Conservation (phyloP, 2,113 vertebrate genomes). For the Myrmecobius fasciatus region DNA sequence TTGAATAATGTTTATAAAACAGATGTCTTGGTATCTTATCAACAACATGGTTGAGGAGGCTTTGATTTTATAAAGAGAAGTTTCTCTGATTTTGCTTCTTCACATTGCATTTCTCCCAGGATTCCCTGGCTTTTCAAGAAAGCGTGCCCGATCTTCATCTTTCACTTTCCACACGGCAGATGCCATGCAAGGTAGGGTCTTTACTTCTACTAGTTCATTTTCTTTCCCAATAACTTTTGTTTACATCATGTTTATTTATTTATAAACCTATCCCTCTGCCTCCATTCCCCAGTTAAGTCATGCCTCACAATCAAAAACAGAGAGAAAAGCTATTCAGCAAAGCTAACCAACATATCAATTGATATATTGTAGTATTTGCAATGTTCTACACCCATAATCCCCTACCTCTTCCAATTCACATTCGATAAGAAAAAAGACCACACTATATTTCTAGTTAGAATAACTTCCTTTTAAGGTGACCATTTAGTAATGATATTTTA, state of each 20-base stretch:
- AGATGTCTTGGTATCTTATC: neutral
- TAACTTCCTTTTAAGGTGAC: neutral
- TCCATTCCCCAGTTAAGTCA: neutral
- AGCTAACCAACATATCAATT: neutral
- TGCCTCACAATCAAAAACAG: neutral
- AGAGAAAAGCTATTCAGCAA: neutral
- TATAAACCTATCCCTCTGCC: neutral
- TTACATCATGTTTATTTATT: neutral
- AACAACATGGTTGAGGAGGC: neutral
- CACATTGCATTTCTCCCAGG: conserved; percentile 76
- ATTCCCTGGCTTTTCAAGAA: conserved; percentile 78
- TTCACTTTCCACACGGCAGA: conserved; percentile 79
- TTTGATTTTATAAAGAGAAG: conserved; percentile 28
- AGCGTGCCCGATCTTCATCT: conserved; percentile 83
- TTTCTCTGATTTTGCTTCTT: conserved; percentile 2
- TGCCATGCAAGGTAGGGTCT: conserved; percentile 69
- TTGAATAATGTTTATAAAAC: neutral
- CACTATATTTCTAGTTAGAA: neutral
- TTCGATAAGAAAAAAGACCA: neutral
- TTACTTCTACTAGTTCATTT: neutral
- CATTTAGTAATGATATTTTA: conserved; percentile 19
- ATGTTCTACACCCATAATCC: neutral
- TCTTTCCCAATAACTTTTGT: neutral
- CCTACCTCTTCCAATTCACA: neutral
- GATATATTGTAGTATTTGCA: neutral